Evolutionary conservation across 30 jellyfish, hydroid and myxozoan species (phyloP), one percentile per base, ranked within the genome.

Genomic region (Aurelia aurita): DNA sequence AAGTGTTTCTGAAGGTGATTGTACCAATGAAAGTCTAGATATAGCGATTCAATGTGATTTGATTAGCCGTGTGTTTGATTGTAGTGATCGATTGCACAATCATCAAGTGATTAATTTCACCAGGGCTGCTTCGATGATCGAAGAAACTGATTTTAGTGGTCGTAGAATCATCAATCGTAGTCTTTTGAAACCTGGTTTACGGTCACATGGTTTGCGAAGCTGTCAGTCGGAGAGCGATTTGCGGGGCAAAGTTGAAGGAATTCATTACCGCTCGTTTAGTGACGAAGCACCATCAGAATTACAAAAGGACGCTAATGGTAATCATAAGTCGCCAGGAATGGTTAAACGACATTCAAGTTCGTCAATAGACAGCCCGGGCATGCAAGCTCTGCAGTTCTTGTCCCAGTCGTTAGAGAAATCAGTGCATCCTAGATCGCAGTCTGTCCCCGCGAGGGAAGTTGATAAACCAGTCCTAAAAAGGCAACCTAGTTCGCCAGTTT

Each of bases 311-410:
- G 91, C 75, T 23, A 68, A 80, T 60, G 91, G 75, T 16, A 65
- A 54, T 53, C 91, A 67, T 10, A 54, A 57, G 58, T 49, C 86
- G 25, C 75, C 86, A 13, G 26, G 32, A 11, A 31, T 58, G 35
- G 21, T 72, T 8, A 74, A 74, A 43, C 67, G 86, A 26, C 31
- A 35, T 18, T 55, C 86, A 0, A 74, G 86, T 32, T 28, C 64
- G 29, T 57, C 73, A 43, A 27, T 27, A 18, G 58, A 21, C 2
- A 74, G 95, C 47, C 95, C 95, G 7, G 98, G 98, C 10, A 93
- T 93, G 98, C 90, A 86, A 35, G 98, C 98, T 21, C 62, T 93
- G 68, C 96, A 79, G 35, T 63, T 77, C 34, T 75, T 93, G 26
- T 82, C 97, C 19, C 77, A 80, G 58, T 74, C 93, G 10, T 47